Conservation (phyloP, 2,113 vertebrate species). For the Ciconia boyciana region DNA sequence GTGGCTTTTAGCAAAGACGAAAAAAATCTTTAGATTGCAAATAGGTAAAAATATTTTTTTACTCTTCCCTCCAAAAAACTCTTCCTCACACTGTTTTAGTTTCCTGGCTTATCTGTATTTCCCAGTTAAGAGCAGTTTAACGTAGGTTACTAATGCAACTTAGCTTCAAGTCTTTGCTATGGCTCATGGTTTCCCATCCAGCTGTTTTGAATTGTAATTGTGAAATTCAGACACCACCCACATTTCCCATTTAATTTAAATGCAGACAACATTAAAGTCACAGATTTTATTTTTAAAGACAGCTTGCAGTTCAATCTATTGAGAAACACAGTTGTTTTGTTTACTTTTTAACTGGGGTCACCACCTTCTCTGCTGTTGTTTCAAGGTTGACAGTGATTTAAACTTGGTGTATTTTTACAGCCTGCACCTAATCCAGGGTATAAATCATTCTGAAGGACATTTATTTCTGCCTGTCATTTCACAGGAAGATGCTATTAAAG, state of each 20-base stretch:
- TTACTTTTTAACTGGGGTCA: neutral
- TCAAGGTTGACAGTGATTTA: slow-evolving; percentile 64
- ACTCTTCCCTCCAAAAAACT: neutral
- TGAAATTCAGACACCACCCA: neutral
- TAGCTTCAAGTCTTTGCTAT: neutral
- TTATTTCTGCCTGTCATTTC: slow-evolving; percentile 53
- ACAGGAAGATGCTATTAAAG: slow-evolving; percentile 40
- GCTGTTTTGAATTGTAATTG: neutral
- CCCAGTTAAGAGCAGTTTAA: neutral
- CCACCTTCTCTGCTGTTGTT: neutral
- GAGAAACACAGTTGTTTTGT: neutral
- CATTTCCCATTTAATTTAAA: neutral
- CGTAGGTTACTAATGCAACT: neutral
- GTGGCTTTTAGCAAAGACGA: neutral
- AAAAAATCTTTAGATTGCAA: neutral
- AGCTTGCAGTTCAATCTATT: neutral
- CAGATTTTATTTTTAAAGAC: neutral
- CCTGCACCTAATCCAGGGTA: neutral
- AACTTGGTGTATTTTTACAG: slow-evolving; percentile 36
- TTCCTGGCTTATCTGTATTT: neutral
- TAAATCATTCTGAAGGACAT: slow-evolving; percentile 58
- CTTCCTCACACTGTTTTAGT: fast-evolving
- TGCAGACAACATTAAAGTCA: neutral
- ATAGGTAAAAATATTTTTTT: neutral
- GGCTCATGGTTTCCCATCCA: neutral